Conservation (phyloP, 2,113 vertebrate species). For the Onychostoma macrolepis region DNA sequence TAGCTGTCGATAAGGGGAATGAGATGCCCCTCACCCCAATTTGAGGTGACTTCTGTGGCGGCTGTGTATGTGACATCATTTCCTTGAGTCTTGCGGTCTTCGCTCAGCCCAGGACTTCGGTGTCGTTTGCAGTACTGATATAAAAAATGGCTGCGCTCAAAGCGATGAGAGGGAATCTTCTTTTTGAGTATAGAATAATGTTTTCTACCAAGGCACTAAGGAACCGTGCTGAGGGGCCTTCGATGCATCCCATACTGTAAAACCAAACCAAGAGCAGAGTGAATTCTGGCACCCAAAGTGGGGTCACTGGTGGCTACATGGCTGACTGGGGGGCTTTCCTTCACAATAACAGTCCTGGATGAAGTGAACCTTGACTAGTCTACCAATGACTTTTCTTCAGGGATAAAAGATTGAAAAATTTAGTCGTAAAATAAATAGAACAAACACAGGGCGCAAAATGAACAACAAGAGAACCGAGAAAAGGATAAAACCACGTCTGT, state of each 20-base stretch:
- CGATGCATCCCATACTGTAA: constrained; percentile 34
- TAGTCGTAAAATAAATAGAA: neutral
- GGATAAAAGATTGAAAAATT: neutral
- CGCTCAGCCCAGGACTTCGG: neutral
- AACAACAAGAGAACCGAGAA: neutral
- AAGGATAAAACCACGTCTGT: constrained; percentile 18
- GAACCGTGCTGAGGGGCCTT: constrained; percentile 65
- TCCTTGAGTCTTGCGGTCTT: neutral
- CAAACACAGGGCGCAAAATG: neutral
- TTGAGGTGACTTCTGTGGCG: constrained; percentile 13
- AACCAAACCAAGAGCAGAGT: constrained; percentile 30
- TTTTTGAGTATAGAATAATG: constrained; percentile 57
- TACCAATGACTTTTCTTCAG: neutral
- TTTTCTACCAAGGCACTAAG: constrained; percentile 76
- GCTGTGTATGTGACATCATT: constrained; percentile 12
- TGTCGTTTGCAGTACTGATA: neutral
- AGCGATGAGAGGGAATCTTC: constrained; percentile 4
- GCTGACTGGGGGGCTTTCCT: neutral
- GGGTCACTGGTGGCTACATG: neutral
- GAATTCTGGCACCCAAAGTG: neutral
- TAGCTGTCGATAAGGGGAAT: constrained; percentile 55
- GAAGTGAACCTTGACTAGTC: neutral
- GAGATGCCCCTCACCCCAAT: constrained; percentile 42
- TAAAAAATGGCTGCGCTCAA: neutral
- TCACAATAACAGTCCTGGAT: constrained; percentile 11